These are phyloP conservation scores for Megaceryle alcyon DNA, from an alignment of 2,797 vertebrate species.

Conservation along the genomic window DNA sequence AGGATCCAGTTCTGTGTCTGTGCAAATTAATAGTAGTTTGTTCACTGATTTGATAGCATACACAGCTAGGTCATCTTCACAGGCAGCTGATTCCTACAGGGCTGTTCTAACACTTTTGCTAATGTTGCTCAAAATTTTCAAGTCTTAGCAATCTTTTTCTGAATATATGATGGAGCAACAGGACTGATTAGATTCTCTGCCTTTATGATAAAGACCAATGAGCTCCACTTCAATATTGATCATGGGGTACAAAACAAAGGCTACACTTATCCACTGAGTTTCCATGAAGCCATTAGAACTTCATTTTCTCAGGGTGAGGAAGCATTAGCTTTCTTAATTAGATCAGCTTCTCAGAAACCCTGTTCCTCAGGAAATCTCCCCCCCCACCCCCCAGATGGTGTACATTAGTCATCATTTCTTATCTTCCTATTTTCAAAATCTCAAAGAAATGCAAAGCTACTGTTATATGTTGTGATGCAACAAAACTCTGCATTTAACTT, in stretches of 20 bases:
- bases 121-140: neutral
- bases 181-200: neutral
- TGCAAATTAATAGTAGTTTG: neutral
- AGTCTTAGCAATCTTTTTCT: neutral
- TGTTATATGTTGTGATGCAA: neutral
- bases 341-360: constrained; percentile 34
- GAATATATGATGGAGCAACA: neutral
- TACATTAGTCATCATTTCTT: constrained; percentile 73
- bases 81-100: neutral
- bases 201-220: neutral
- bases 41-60: neutral
- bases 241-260: neutral
- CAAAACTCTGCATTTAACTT: neutral
- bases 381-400: constrained; percentile 44
- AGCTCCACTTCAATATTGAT: neutral
- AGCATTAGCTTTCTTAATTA: constrained; percentile 10
- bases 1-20: neutral
- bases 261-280: neutral
- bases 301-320: neutral
- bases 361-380: neutral
- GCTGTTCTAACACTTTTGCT: neutral
- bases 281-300: neutral
- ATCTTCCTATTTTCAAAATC: constrained; percentile 61
- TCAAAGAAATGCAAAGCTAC: constrained; percentile 57
- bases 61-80: neutral